phyloP scores from a whole-genome alignment of 2,797 vertebrate genomes.

The Taenioides sp. region DNA sequence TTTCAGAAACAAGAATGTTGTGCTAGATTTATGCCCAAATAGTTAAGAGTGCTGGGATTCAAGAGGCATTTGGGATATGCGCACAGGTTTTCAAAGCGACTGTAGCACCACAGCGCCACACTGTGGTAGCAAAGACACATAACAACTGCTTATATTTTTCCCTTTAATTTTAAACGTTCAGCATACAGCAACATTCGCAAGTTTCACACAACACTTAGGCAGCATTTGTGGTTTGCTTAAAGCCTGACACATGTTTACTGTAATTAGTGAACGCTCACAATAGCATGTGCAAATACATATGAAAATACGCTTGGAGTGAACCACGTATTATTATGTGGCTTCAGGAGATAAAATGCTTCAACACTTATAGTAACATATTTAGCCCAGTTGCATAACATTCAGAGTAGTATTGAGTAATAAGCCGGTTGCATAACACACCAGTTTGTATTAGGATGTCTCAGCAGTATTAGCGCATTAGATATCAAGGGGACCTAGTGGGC shows the following conservation, averaged over 20 bases:
- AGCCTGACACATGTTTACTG: conserved; percentile 19
- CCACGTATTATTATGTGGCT: neutral
- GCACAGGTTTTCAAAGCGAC: conserved; percentile 19
- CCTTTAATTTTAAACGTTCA: conserved; percentile 47
- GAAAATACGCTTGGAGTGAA: conserved; percentile 17
- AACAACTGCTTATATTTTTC: neutral
- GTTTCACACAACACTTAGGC: conserved; percentile 44
- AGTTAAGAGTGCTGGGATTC: conserved; percentile 40
- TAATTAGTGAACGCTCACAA: conserved; percentile 23
- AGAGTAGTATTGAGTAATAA: neutral
- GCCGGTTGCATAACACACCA: conserved; percentile 20
- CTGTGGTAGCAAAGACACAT: conserved; percentile 29
- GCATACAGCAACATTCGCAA: conserved; percentile 35
- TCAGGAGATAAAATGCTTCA: neutral
- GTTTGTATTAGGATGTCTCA: neutral
- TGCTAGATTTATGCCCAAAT: conserved; percentile 58
- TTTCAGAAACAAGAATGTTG: conserved; percentile 59
- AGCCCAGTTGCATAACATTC: conserved; percentile 2
- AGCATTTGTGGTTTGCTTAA: conserved; percentile 16
- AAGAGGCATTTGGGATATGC: conserved; percentile 22
- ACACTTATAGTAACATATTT: neutral
- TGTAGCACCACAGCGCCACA: conserved; percentile 27
- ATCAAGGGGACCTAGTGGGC: conserved; percentile 2
- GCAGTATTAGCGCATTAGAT: neutral
- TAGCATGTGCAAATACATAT: conserved; percentile 36